Percentiles rank a stretch among this genome's conserved stretches.
phyloP scores from a whole-genome alignment of 2,113 vertebrate genomes.

The Sylvia atricapilla region DNA sequence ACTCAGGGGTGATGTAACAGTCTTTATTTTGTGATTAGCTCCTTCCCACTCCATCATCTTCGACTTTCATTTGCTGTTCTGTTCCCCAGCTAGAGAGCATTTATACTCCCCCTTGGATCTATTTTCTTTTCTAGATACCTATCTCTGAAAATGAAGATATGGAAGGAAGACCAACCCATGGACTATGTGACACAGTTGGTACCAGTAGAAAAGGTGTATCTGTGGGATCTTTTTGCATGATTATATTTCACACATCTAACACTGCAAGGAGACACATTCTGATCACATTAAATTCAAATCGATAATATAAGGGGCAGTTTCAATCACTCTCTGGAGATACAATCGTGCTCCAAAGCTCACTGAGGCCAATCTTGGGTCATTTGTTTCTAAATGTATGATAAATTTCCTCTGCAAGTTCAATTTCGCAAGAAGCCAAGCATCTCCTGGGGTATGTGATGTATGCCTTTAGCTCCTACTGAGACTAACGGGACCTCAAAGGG shows the following conservation, averaged over 20 bases:
- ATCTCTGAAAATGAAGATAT: not conserved
- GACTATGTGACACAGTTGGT: not conserved
- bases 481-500: not conserved
- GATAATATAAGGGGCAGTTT: not conserved
- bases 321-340: not conserved
- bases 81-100: not conserved
- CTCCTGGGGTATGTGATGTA: not conserved
- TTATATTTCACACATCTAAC: not conserved
- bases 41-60: not conserved
- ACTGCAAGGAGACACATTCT: not conserved
- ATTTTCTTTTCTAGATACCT: not conserved
- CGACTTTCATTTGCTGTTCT: not conserved
- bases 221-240: not conserved
- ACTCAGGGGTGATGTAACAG: not conserved
- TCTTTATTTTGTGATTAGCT: not conserved
- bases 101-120: not conserved
- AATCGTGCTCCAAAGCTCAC: not conserved
- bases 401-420: not conserved
- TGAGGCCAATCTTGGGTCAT: slow-evolving; percentile 12
- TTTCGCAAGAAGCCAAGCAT: not conserved
- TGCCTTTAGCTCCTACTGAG: not conserved
- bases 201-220: not conserved
- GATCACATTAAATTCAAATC: not conserved
- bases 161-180: not conserved
- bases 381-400: slow-evolving; percentile 9